phyloP scores from a whole-genome alignment of 2,888 invertebrate genomes.

The Sinelater perroti region DNA sequence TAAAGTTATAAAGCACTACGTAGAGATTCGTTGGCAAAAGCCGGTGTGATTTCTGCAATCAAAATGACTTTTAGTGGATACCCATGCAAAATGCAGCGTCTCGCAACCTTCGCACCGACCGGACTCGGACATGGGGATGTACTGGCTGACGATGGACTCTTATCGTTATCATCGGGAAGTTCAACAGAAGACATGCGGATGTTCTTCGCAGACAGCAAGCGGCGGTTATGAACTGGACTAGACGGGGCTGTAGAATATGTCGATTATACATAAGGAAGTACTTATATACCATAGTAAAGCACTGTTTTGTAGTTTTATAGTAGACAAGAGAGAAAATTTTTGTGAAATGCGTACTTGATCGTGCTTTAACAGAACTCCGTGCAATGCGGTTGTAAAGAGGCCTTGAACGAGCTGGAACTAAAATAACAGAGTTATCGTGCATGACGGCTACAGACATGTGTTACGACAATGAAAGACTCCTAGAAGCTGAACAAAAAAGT shows the following conservation, averaged over 20 bases:
- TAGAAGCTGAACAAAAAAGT: constrained; percentile 3
- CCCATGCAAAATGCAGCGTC: too few species aligned
- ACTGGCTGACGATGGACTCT: constrained; percentile 90
- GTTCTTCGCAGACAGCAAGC: constrained; percentile 80
- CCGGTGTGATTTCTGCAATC: constrained; percentile 79
- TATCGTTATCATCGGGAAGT: constrained; percentile 89
- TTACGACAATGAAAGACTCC: neutral
- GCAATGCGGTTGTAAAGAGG: constrained; percentile 53
- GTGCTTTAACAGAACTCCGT: constrained; percentile 55
- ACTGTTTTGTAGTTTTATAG: neutral
- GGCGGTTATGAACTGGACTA: constrained; percentile 88
- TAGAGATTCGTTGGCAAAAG: constrained; percentile 90
- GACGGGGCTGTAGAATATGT: constrained; percentile 74
- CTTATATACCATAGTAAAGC: neutral
- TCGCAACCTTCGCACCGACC: constrained; percentile 58
- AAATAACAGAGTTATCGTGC: constrained; percentile 32
- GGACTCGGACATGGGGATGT: constrained; percentile 95
- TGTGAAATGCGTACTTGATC: constrained; percentile 58
- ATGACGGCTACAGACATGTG: neutral
- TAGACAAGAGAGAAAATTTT: constrained; percentile 7
- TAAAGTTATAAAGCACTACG: constrained; percentile 95
- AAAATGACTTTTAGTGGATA: neutral
- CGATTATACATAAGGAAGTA: too few species aligned
- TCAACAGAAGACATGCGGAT: constrained; percentile 95
- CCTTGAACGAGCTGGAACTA: constrained; percentile 53